Base-by-base conservation (phyloP, 2,888 invertebrate species). In the Corbicula japonica region DNA sequence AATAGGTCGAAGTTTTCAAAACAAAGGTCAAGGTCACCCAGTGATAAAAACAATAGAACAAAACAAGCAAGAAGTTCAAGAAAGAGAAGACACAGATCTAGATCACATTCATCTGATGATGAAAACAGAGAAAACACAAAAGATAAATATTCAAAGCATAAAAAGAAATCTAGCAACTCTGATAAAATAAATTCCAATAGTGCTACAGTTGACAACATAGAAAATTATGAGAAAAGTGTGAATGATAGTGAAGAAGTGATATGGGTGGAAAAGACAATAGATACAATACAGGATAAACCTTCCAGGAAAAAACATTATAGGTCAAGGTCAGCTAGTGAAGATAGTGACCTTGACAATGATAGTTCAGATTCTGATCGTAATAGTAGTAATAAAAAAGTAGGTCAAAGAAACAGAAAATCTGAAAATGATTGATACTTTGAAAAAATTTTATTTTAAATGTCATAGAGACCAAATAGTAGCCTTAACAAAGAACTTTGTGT, bases 101-200 rank as follows among this genome's bases (percentile, higher is more conserved):
- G 23, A 68, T 30, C 35, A 23, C 3, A 48, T n/a, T 60, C 69
- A 8, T 60, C 58, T 30, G 26, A 35, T 8, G 61, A 50, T n/a
- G 48, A 46, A 10, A 28, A 60, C 10, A 71, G 68, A 58, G 72
- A 76, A 46, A 69, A 66, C 30, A 62, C 58, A 30, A 68, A 61
- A n/a, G n/a, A 32, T 32, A 56, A 54, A 15, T n/a, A 18, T 30
- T 3, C 32, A 3, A 54, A n/a, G 30, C 32, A 2, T 1, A 21
- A 58, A 30, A n/a, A 6, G 10, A 56, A 32, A 3, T n/a, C 28
- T 56, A 21, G 21, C 35, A 56, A 56, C 2, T 8, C 18, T 5
- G 35, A 28, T 32, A 23, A 34, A 15, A 30, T 34, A 56, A 4
- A 34, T 32, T 32, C 34, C 21, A 34, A 32, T n/a, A n/a, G 18